These are phyloP conservation scores for Melanotaenia nigrans DNA, from an alignment of 2,797 vertebrate species.

Conservation along the genomic window DNA sequence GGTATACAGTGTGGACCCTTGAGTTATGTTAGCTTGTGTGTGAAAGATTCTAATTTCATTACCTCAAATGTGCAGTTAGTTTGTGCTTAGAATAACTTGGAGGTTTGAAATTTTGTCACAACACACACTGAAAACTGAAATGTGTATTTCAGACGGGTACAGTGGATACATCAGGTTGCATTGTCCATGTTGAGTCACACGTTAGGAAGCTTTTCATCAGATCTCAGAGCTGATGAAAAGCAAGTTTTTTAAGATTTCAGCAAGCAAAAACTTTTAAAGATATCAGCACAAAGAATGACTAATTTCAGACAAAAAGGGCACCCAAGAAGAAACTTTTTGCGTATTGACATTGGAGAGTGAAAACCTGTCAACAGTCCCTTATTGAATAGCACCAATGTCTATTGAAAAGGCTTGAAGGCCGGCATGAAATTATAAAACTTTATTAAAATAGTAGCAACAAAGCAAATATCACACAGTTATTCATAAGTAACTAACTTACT, in stretches of 20 bases:
- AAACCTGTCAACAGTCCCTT: constrained; percentile 53
- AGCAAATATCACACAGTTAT: constrained; percentile 71
- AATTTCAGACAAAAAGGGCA: constrained; percentile 53
- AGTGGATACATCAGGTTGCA: constrained; percentile 22
- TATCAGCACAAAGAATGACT: constrained; percentile 43
- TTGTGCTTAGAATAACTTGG: constrained; percentile 77
- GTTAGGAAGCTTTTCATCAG: constrained; percentile 35
- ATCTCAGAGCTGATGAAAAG: constrained; percentile 38
- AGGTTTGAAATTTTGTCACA: constrained; percentile 56
- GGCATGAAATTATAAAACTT: constrained; percentile 78
- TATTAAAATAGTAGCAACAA: constrained; percentile 77
- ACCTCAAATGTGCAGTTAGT: constrained; percentile 68
- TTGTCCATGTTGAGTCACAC: constrained; percentile 35
- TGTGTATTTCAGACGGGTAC: constrained; percentile 22
- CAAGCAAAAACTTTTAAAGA: constrained; percentile 22
- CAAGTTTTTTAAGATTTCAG: constrained; percentile 10
- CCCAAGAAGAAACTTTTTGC: constrained; percentile 41
- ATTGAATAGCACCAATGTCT: constrained; percentile 78
- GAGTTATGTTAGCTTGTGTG: constrained; percentile 56
- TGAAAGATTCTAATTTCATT: constrained; percentile 68
- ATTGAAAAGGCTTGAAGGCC: constrained; percentile 77
- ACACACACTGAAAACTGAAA: constrained; percentile 45
- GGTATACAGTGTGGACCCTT: constrained; percentile 81
- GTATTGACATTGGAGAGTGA: constrained; percentile 59
- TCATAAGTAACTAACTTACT: constrained; percentile 60